Base-by-base conservation (phyloP, 2,888 invertebrate species). In the Baronia brevicornis region DNA sequence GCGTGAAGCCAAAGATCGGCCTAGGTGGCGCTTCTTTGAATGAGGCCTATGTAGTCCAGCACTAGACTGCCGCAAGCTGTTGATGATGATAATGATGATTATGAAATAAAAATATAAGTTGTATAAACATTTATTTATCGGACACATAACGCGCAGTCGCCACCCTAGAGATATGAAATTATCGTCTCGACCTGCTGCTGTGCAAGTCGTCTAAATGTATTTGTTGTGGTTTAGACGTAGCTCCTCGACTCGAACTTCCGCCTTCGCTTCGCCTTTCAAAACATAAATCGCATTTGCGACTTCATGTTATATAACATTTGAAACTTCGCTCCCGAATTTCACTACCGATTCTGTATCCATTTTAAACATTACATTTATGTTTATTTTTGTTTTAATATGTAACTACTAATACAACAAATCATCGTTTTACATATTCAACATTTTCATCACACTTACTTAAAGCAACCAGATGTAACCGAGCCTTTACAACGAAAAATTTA, bases 201-300 rank as follows among this genome's bases (percentile, higher is more conserved):
- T 53, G 56, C 57, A 53, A 62, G 63, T 63, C 61, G 54, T 50
- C 58, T 54, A 60, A 67, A 71, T 67, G 70, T 75, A 67, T 77
- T 74, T 74, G 66, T 66, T 70, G 71, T 66, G 68, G 67, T 64
- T 60, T 55, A 32, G 48, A 55, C 50, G 33, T 47, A 45, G 14
- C 7, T 21, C 46, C 45, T 39, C 23, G 13, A 37, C 28, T 30
- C 32, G 45, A 44, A 29, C 10, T 24, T 48, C 41, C 29, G 19
- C 37, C 23, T 29, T 25, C 33, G 19, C 36, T 33, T 37, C 32
- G 43, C 37, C 39, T 39, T 39, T 38, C 43, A 33, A 44, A 43
- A 42, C 41, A 41, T 38, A 44, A 48, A 46, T 48, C 38, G 33
- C 33, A 33, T 39, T 40, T 32, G 30, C 43, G 33, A 36, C 30